Percentiles rank a stretch among this genome's conserved stretches.
phyloP scores from a whole-genome alignment of 1,140 invertebrate species.

The Helicoverpa zea region DNA sequence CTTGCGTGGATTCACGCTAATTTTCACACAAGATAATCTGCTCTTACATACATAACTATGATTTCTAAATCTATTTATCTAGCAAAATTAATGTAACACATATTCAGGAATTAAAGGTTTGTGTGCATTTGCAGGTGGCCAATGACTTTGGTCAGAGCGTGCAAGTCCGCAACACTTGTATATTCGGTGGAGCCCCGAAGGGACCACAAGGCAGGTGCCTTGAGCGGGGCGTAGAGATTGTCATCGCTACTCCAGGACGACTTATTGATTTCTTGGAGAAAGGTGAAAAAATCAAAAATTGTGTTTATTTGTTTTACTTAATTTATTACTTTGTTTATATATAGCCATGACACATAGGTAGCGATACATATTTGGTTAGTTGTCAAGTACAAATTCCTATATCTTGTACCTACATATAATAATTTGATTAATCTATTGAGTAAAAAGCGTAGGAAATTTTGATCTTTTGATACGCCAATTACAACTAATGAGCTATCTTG shows the following conservation, averaged over 20 bases:
- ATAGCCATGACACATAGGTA: too few species aligned
- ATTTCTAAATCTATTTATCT: neutral
- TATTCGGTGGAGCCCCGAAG: slow-evolving; percentile 96
- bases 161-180: slow-evolving; percentile 93
- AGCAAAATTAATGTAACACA: neutral
- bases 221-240: slow-evolving; percentile 93
- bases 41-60: slow-evolving; percentile 3
- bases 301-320: neutral
- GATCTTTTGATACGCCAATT: slow-evolving; percentile 41
- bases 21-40: neutral
- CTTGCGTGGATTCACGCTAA: too few species aligned
- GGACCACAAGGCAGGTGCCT: slow-evolving; percentile 93
- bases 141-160: slow-evolving; percentile 93
- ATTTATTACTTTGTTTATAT: too few species aligned
- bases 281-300: slow-evolving; percentile 69
- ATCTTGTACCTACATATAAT: too few species aligned
- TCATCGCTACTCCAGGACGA: slow-evolving; percentile 96
- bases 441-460: neutral
- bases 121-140: slow-evolving; percentile 89
- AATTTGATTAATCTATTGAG: neutral
- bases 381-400: too few species aligned
- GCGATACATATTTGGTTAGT: too few species aligned
- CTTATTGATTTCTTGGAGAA: slow-evolving; percentile 96
- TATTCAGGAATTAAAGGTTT: neutral
- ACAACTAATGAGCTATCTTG: slow-evolving; percentile 6